phyloP scores from a whole-genome alignment of 2,113 vertebrate species.

The Pteropus alecto region DNA sequence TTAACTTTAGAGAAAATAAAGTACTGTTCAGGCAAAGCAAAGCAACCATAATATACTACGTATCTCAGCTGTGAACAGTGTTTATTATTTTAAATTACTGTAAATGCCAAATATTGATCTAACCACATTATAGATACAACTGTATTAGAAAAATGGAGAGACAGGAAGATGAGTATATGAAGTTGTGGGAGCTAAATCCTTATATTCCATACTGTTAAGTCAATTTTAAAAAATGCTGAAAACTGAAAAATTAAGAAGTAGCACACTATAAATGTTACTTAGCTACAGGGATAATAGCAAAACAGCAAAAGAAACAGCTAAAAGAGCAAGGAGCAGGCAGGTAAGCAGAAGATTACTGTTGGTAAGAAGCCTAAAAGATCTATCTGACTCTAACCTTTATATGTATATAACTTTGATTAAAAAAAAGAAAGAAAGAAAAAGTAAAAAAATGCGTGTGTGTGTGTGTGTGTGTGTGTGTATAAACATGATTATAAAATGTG shows the following conservation, averaged over 20 bases:
- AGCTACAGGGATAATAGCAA: not conserved
- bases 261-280: not conserved
- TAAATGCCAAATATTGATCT: not conserved
- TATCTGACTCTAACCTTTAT: not conserved
- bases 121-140: not conserved
- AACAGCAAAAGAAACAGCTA: not conserved
- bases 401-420: not conserved
- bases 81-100: not conserved
- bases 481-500: not conserved
- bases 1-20: conserved; percentile 17
- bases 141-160: not conserved
- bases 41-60: not conserved
- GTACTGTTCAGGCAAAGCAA: not conserved
- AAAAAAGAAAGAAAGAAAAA: not conserved
- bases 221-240: conserved; percentile 1
- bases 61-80: not conserved
- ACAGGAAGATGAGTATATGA: not conserved
- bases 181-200: not conserved
- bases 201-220: not conserved
- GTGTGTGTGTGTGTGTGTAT: too few species aligned
- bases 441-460: not conserved
- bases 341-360: not conserved
- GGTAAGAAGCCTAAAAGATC: not conserved
- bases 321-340: not conserved
- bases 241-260: conserved; percentile 4